phyloP scores from a whole-genome alignment of 1,140 invertebrate species.

The Leptinotarsa texana region DNA sequence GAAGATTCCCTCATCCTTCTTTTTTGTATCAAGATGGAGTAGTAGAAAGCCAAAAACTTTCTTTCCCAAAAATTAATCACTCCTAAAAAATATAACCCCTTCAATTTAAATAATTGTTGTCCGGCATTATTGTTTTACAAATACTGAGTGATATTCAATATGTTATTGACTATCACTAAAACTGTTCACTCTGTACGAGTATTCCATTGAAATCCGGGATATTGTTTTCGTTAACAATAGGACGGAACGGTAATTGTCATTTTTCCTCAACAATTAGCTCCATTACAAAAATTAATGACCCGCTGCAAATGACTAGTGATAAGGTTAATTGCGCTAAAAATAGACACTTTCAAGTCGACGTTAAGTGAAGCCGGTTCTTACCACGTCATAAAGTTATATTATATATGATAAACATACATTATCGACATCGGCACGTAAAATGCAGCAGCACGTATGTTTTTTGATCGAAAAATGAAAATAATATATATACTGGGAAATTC shows the following conservation, averaged over 20 bases:
- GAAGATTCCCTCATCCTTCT: too few species aligned
- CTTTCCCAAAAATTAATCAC: too few species aligned
- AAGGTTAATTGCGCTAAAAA: conserved; percentile 2
- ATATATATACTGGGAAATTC: too few species aligned
- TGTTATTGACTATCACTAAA: too few species aligned
- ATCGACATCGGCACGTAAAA: not conserved
- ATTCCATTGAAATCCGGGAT: not conserved
- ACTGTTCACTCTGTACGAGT: too few species aligned
- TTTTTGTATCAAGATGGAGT: too few species aligned
- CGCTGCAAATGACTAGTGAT: conserved; percentile 2
- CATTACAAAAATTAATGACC: conserved; percentile 8
- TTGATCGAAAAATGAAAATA: too few species aligned
- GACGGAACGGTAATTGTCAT: not conserved
- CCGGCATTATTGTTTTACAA: too few species aligned
- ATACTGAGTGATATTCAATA: too few species aligned
- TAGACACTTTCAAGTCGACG: not conserved
- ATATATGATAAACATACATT: not conserved
- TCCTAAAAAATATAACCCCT: too few species aligned
- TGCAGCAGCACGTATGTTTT: not conserved
- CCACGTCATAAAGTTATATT: not conserved
- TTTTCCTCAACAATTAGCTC: conserved; percentile 1
- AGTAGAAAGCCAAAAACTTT: too few species aligned
- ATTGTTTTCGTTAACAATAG: conserved; percentile 1
- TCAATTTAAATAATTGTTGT: too few species aligned
- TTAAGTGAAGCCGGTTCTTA: not conserved